Percentiles rank a stretch among this genome's conserved stretches.
Conservation (phyloP, 2,797 vertebrate species). For the Sebastes hubbsi region DNA sequence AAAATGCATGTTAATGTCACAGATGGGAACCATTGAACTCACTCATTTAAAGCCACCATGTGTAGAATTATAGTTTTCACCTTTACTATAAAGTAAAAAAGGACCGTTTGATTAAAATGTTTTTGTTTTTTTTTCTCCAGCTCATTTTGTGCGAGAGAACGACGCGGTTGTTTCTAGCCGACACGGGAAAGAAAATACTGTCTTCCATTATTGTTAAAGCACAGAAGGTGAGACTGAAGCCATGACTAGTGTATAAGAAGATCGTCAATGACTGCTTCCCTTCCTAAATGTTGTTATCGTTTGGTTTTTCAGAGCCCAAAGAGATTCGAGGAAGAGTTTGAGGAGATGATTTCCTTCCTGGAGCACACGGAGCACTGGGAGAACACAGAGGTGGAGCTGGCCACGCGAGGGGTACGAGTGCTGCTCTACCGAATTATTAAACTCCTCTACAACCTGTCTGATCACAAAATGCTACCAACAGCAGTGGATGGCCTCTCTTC, state of each 20-base stretch:
- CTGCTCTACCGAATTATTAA: background rate
- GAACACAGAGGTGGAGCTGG: constrained; percentile 91
- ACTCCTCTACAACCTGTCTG: background rate
- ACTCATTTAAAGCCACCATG: background rate
- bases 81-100: background rate
- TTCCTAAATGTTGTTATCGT: fast-evolving
- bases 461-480: no score
- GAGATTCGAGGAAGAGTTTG: constrained; percentile 95
- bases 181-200: constrained; percentile 93
- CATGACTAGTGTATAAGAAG: fast-evolving
- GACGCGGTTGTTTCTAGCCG: constrained; percentile 91
- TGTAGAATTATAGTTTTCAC: background rate
- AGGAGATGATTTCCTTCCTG: constrained; percentile 95
- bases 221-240: constrained; percentile 84
- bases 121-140: constrained; percentile 67
- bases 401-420: constrained; percentile 88
- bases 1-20: background rate
- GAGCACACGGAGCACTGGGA: constrained; percentile 93
- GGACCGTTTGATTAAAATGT: background rate
- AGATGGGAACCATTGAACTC: background rate
- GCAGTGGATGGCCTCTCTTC: fast-evolving
- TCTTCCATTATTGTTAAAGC: constrained; percentile 93
- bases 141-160: constrained; percentile 89
- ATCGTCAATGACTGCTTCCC: background rate
- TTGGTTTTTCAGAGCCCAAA: constrained; percentile 87